phyloP scores from a whole-genome alignment of 2,888 invertebrate species.

The Tinea trinotella region DNA sequence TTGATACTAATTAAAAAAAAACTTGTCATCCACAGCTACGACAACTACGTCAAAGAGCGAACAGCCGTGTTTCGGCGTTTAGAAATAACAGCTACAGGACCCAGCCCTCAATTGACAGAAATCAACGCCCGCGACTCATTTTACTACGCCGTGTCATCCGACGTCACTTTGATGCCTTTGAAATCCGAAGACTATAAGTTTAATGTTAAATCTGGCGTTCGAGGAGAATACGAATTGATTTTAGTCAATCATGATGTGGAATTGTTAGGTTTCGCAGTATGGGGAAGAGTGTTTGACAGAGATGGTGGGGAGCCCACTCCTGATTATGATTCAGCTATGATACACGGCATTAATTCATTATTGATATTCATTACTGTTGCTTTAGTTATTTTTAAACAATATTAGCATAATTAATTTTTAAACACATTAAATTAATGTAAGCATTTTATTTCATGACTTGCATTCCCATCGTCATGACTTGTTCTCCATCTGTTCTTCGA shows the following conservation, averaged over 20 bases:
- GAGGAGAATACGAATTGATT: constrained; percentile 30
- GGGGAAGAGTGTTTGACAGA: constrained; percentile 61
- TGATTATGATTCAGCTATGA: constrained; percentile 19
- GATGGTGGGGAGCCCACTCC: constrained; percentile 46
- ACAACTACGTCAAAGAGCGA: constrained; percentile 43
- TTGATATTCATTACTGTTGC: background rate
- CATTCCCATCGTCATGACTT: no score
- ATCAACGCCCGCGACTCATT: constrained; percentile 40
- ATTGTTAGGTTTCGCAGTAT: constrained; percentile 64
- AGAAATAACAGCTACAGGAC: constrained; percentile 51
- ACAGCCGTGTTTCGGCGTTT: constrained; percentile 60
- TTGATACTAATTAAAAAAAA: no score
- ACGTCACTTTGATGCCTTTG: constrained; percentile 64
- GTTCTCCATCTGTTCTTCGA: no score
- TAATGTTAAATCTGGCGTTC: constrained; percentile 23
- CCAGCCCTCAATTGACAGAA: constrained; percentile 32
- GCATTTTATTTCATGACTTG: no score
- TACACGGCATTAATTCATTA: background rate
- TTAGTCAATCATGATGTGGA: constrained; percentile 36
- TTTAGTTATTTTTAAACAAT: background rate
- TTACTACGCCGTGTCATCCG: constrained; percentile 63
- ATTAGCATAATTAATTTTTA: background rate
- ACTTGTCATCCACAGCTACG: constrained; percentile 50
- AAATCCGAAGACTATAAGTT: constrained; percentile 41
- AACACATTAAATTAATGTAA: no score